Base-by-base conservation (phyloP, 2,113 vertebrate species). In the Oncorhynchus keta region DNA sequence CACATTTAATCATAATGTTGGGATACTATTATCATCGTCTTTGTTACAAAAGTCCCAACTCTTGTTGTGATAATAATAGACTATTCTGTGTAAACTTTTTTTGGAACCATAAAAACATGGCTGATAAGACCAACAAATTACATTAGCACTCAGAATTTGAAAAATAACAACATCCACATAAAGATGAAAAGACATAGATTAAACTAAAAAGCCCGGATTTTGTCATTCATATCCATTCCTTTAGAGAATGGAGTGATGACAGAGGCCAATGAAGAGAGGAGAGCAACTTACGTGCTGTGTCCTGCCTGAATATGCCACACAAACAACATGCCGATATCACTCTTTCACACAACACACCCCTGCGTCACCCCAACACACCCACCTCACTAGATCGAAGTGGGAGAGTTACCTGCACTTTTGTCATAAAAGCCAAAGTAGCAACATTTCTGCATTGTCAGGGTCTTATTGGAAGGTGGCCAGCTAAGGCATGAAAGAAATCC, bases 201-300 rank as follows among this genome's bases (percentile, higher is more conserved):
- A 57, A 57, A 57, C 13, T 20, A 57, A 20, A 57, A 45, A 11
- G 9, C 2, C 39, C 8, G 9, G 18, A 16, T n/a, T 64, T 64
- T 26, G 8, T 64, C 16, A 16, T 64, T 66, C 26, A 66, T 75
- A 49, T 71, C 35, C 3, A 28, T 28, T 65, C 64, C 20, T 69
- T 59, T 73, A 91, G 91, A 91, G 32, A 90, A 90, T 74, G 85
- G 78, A 64, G 79, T 68, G 74, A 77, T 78, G 85, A 87, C 76
- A 74, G 87, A 89, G 2, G 64, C 76, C 62, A 65, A 65, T 67
- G 74, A 64, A 35, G 73, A 78, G 26, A 84, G 79, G 78, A 76
- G 70, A 76, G 48, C 65, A 85, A 89, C 89, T 90, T 90, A 80
- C 68, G 14, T 76, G 73, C 76, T 62, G 68, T 30, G 68, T 77